These are phyloP conservation scores for Acanthococcus lagerstroemiae DNA, from an alignment of 2,888 invertebrate genomes.

Conservation along the genomic window DNA sequence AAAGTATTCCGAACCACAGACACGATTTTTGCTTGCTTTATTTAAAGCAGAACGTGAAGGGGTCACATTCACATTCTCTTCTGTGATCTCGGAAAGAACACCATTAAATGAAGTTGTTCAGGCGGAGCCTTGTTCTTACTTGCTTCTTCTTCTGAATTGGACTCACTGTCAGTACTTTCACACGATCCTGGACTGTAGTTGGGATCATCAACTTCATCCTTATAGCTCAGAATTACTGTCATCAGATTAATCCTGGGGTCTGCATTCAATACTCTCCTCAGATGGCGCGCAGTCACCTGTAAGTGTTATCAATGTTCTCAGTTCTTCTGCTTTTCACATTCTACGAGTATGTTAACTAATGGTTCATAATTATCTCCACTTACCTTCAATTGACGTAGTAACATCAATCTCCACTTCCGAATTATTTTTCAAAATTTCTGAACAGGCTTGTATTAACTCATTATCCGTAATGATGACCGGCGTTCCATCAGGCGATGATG, in stretches of 20 bases:
- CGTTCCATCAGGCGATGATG: not conserved
- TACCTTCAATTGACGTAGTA: not conserved
- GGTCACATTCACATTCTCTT: not conserved
- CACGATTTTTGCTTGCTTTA: not conserved
- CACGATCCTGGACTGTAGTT: too few relatives aligned
- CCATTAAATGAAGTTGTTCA: not conserved
- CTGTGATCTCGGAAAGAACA: not conserved
- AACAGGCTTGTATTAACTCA: not conserved
- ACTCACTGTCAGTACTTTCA: not conserved
- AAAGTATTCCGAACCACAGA: not conserved
- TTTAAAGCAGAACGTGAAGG: not conserved
- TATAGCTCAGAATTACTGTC: too few relatives aligned
- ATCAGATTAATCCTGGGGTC: too few relatives aligned
- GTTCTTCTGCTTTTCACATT: too few relatives aligned
- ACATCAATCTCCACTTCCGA: not conserved
- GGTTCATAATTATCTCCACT: not conserved
- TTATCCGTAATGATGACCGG: not conserved
- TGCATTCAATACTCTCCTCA: too few relatives aligned
- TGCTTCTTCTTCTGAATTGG: not conserved
- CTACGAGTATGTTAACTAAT: too few relatives aligned
- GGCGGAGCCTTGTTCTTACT: not conserved
- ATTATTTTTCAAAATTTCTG: not conserved
- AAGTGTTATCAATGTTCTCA: too few relatives aligned
- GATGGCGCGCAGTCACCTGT: too few relatives aligned
- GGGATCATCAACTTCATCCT: too few relatives aligned